Evolutionary conservation across 2,888 invertebrate genomes (phyloP).

Genomic region (Heliconius aoede): DNA sequence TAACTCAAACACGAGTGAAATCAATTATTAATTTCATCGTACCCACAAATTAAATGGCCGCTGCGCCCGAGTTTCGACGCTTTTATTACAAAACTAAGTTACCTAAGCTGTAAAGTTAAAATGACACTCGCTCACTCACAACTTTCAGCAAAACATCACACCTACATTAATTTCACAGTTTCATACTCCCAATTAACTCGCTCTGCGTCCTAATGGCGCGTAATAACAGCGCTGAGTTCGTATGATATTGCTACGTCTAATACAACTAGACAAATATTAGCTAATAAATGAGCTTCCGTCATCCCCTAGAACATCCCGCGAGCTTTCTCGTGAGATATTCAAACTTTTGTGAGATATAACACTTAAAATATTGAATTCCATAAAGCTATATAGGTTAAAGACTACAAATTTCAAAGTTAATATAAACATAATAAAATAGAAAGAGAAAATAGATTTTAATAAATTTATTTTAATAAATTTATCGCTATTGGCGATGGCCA

Average conservation of each 20-base stretch:
- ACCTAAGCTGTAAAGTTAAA: constrained; percentile 47
- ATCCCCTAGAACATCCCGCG: neutral
- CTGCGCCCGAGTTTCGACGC: constrained; percentile 26
- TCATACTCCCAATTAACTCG: constrained; percentile 47
- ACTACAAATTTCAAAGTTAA: too few species aligned
- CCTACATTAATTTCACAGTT: constrained; percentile 50
- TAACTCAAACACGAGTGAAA: too few species aligned
- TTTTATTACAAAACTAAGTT: constrained; percentile 43
- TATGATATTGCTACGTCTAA: constrained; percentile 18
- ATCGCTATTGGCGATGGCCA: too few species aligned
- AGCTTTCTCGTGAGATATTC: constrained; percentile 13
- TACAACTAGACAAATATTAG: constrained; percentile 5
- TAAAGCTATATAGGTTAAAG: too few species aligned
- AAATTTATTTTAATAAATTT: too few species aligned
- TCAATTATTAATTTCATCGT: too few species aligned
- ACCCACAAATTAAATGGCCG: constrained; percentile 4
- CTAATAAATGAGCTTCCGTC: neutral
- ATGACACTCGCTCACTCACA: constrained; percentile 41
- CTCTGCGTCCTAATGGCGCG: constrained; percentile 42
- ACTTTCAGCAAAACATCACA: constrained; percentile 48
- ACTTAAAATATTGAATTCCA: too few species aligned
- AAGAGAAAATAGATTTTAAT: too few species aligned
- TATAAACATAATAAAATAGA: too few species aligned
- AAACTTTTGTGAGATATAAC: constrained; percentile 11
- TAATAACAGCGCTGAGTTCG: constrained; percentile 41